Base-by-base conservation (phyloP, 64 coral and sea anemone genomes). In the Montipora foliosa region DNA sequence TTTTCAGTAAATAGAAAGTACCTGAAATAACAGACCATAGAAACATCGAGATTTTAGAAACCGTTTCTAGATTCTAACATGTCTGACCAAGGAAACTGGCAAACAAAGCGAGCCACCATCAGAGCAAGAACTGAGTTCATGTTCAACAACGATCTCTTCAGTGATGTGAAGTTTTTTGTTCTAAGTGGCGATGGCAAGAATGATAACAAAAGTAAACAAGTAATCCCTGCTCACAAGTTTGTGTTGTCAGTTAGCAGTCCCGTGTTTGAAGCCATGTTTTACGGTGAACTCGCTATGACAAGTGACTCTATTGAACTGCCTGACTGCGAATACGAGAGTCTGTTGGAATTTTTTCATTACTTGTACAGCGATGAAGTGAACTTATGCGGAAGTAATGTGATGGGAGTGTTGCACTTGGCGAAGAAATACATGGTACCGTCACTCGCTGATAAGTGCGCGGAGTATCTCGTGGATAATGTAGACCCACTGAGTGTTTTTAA, bases 211-310 rank as follows among this genome's bases (percentile, higher is more conserved):
- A 83, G 25, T 66, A 83, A 83, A 66, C 58, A 83, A 83, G 80
- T 66, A 29, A 83, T 83, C 57, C 21, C 57, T 13, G 80, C 80
- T 66, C 80, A 83, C 80, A 83, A 83, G 80, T 83, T 79, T 52
- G 78, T 79, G 14, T 46, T 79, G 78, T 79, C 78, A 11, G 55
- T 79, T 55, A n/a, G 78, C 49, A 79, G 78, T 52, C 78, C 78
- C 21, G 78, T 79, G 78, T 79, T 79, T 79, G 78, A 79, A 79
- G 78, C 78, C 49, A 79, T 79, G 78, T 79, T 79, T 79, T 79
- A 79, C 48, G 49, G 78, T 79, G 78, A 55, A 5, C 20, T 79
- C 10, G 78, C 78, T 6, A 49, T 25, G 15, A 20, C 78, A 21
- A 79, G 8, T 50, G n/a, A 79, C 49, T 79, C 49, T 4, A 79